Percentiles rank a stretch among this genome's conserved stretches.
These are phyloP conservation scores for Malaclemys terrapin DNA, from an alignment of 2,113 vertebrate species.

Conservation along the genomic window DNA sequence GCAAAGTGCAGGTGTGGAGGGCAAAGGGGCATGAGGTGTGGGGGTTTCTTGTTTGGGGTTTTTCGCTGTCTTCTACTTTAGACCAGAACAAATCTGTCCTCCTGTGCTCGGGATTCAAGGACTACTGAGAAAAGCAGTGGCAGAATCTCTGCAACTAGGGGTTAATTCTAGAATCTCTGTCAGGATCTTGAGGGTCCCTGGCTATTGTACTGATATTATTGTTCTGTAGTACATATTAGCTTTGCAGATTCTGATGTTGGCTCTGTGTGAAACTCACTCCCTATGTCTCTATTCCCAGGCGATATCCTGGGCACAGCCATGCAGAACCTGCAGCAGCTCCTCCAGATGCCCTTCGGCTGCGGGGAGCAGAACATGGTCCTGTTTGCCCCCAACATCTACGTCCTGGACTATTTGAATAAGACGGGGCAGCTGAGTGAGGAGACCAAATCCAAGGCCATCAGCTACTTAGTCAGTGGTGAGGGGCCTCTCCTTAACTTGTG, in stretches of 20 bases:
- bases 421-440: conserved; percentile 84
- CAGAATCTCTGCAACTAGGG: background rate
- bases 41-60: background rate
- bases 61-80: background rate
- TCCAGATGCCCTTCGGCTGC: conserved; percentile 89
- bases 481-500: background rate
- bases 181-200: background rate
- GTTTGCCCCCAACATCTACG: conserved; percentile 89
- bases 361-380: conserved; percentile 93
- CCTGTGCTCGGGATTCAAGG: rapidly evolving
- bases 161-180: background rate
- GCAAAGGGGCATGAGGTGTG: background rate
- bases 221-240: background rate
- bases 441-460: conserved; percentile 74
- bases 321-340: conserved; percentile 85
- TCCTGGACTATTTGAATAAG: conserved; percentile 86
- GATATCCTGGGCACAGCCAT: conserved; percentile 87
- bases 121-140: background rate
- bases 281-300: conserved; percentile 72
- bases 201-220: background rate
- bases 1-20: background rate
- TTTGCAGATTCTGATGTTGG: background rate
- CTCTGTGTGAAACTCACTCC: background rate
- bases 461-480: conserved; percentile 87
- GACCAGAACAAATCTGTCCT: background rate